phyloP scores from a whole-genome alignment of 2,113 vertebrate genomes.

The Semicossyphus pulcher region DNA sequence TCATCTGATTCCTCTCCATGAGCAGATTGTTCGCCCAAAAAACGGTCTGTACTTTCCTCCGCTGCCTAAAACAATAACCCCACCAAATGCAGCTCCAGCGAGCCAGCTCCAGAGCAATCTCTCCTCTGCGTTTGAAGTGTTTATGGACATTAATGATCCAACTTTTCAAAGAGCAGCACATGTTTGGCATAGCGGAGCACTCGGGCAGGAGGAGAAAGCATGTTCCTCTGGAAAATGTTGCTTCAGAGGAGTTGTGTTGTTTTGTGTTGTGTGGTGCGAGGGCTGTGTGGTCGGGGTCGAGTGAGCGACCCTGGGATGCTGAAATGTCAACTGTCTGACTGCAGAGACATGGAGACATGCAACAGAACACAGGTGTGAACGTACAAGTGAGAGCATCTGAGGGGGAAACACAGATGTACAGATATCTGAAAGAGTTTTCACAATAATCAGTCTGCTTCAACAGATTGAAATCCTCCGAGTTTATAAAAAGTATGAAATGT shows the following conservation, averaged over 20 bases:
- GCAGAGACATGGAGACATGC: slow-evolving; percentile 10
- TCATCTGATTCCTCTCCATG: slow-evolving; percentile 62
- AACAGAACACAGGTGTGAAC: slow-evolving; percentile 49
- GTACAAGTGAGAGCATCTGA: background rate
- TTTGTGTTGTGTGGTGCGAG: slow-evolving; percentile 39
- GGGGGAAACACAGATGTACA: background rate
- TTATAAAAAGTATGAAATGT: background rate
- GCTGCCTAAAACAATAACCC: slow-evolving; percentile 70
- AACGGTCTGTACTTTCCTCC: slow-evolving; percentile 37
- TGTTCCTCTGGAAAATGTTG: slow-evolving; percentile 62
- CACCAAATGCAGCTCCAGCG: slow-evolving; percentile 33
- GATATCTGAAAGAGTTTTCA: no score
- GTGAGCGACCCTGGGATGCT: slow-evolving; percentile 36
- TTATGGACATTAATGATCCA: slow-evolving; percentile 76
- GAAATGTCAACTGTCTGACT: slow-evolving; percentile 40
- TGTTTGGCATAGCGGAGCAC: slow-evolving; percentile 67
- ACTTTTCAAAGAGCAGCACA: slow-evolving; percentile 76
- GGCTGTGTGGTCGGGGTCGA: slow-evolving; percentile 53
- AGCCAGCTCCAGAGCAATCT: slow-evolving; percentile 53
- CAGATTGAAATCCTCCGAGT: background rate
- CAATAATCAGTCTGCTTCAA: background rate
- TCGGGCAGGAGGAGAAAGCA: slow-evolving; percentile 45
- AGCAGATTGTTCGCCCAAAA: slow-evolving; percentile 45
- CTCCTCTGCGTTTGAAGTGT: slow-evolving; percentile 66
- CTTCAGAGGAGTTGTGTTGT: slow-evolving; percentile 51